A percentile compares a stretch with the other conserved stretches of the same genome.
Evolutionary conservation across 1,140 invertebrate species (phyloP).

Genomic region (Drosophila paulistorum): DNA sequence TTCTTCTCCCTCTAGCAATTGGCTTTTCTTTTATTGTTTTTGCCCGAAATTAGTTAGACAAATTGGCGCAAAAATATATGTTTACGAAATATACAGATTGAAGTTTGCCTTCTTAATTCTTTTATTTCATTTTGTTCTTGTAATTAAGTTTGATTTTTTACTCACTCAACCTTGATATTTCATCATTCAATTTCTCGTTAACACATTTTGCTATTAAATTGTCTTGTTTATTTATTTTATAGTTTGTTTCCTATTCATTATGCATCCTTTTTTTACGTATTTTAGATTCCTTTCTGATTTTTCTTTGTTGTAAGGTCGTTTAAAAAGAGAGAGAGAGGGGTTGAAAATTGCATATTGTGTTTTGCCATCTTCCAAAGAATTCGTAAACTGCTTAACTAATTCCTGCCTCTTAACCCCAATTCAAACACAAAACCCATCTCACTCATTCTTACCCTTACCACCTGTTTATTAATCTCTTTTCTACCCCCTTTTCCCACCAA

Average conservation of each 20-base stretch:
- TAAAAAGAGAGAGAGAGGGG: neutral
- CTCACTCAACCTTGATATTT: neutral
- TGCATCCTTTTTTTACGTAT: neutral
- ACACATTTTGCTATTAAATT: no score
- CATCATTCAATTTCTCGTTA: no score
- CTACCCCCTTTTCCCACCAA: slow-evolving; percentile 7
- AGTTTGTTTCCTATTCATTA: neutral
- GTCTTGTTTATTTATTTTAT: neutral
- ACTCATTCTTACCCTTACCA: slow-evolving; percentile 24
- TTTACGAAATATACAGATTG: neutral
- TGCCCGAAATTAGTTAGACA: slow-evolving; percentile 35
- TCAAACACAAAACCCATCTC: slow-evolving; percentile 21
- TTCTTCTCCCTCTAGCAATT: neutral
- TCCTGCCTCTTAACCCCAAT: slow-evolving; percentile 53
- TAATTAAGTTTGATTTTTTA: no score
- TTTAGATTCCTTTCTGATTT: neutral
- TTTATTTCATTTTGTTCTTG: neutral
- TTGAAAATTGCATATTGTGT: neutral
- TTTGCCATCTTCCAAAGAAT: slow-evolving; percentile 15
- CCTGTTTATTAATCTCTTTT: neutral
- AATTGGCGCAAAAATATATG: slow-evolving; percentile 3
- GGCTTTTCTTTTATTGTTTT: neutral
- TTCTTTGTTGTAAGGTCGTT: neutral
- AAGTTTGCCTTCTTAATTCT: neutral
- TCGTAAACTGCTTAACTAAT: slow-evolving; percentile 58